Evolutionary conservation across 1,140 invertebrate species (phyloP), one percentile per base, ranked within the genome.

Genomic region (Nasonia longicornis): DNA sequence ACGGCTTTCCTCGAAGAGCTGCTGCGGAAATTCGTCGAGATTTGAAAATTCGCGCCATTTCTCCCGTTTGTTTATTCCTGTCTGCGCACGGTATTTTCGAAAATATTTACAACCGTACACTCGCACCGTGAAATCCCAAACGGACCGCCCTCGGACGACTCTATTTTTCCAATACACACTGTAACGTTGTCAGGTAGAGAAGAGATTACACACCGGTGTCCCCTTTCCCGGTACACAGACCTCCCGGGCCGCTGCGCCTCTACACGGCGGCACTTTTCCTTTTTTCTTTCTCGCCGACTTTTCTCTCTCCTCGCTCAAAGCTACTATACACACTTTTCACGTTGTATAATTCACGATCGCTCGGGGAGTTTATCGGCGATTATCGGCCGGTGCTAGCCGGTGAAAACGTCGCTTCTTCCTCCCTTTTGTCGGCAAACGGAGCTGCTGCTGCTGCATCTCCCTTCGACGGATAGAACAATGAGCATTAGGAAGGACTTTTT

Each of bases 271-370:
- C 52, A 77, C 69, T 77, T 77, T 81, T 81, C 79, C 64, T 81
- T 77, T 81, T 85, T 84, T 84, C 85, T 82, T 74, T 79, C 83
- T 84, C 83, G 82, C 82, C 48, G 3, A 79, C 42, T 31, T 45
- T 31, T 77, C 72, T 7, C 48, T 26, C 26, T 26, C 26, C 26
- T 70, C 29, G 35, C 66, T 71, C 67, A 58, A n/a, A 58, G 14
- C 6, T 20, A 58, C n/a, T 20, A 58, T 58, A 58, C 52, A 58
- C 31, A 7, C 72, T 7, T 12, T 74, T 48, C 72, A 45, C 48
- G 72, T 26, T 8, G 14, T 1, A 58, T 58, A 58, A 58, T 58
- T 58, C 16, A 58, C 35, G 2, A 48, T 42, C 38, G 14, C 52
- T 42, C 22, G n/a, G 20, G 20, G 42, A 22, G 14, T 73, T 74